Conservation (phyloP, 2,113 vertebrate species). For the Kobus ellipsiprymnus region DNA sequence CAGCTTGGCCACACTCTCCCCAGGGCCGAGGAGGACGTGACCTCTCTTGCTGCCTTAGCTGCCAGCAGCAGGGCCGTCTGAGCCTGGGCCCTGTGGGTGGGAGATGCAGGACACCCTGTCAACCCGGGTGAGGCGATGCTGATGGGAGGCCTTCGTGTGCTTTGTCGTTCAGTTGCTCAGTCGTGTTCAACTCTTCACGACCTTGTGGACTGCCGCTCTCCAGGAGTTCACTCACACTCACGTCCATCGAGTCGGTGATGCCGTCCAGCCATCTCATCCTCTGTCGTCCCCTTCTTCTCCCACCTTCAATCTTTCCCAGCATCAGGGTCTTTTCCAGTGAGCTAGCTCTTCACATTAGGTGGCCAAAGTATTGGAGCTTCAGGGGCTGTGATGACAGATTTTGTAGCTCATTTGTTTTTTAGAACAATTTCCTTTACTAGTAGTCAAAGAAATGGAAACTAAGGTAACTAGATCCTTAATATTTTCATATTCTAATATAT, state of each 20-base stretch:
- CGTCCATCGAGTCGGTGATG: not conserved
- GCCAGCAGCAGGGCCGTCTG: not conserved
- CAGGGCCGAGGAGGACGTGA: not conserved
- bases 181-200: rapidly evolving
- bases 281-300: not conserved
- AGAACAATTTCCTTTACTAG: not conserved
- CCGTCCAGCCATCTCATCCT: not conserved
- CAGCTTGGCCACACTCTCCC: rapidly evolving
- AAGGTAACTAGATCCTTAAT: not conserved
- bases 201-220: not conserved
- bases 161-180: not conserved
- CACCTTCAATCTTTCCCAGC: not conserved
- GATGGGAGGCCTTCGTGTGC: rapidly evolving
- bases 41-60: not conserved
- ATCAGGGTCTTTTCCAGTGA: not conserved
- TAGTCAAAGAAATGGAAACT: not conserved
- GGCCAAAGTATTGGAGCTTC: not conserved
- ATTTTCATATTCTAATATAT: not conserved
- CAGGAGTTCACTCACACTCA: not conserved
- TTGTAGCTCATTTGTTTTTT: not conserved
- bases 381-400: not conserved
- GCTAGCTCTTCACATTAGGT: not conserved
- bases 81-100: not conserved
- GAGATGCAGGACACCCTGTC: rapidly evolving
- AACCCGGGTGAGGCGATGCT: rapidly evolving